Base-by-base conservation (phyloP, 2,113 vertebrate genomes). In the Sebastes fasciatus region DNA sequence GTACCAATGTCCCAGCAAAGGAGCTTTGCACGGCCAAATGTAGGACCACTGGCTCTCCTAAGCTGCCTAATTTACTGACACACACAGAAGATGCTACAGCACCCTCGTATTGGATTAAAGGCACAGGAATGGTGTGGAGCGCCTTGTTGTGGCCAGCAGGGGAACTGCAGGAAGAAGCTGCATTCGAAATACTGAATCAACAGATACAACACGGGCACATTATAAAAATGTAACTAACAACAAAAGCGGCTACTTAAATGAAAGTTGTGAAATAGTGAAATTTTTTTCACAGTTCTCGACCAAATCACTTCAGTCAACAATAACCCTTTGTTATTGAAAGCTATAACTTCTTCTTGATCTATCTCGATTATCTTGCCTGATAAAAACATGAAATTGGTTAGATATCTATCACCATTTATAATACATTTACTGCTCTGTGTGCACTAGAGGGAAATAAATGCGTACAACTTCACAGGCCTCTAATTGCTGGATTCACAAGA, bases 41-140 rank as follows among this genome's bases (percentile, higher is more conserved):
- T 87, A 80, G 80, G 91, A 84, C 87, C 87, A 91, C 85, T 91
- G 89, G 88, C 76, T 91, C 88, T 74, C 57, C 82, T 93, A 94
- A 95, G 51, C 90, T 87, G 85, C 78, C 91, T 94, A 89, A 93
- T 95, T 94, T 93, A 85, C 84, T 90, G 83, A 45, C 52, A 89
- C 73, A 84, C 75, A 86, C 80, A 88, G 83, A 90, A 19, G 70
- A 81, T 66, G 83, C 82, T 76, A n/a, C 87, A 72, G 61, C 70
- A 34, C 65, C 75, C 68, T 77, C 54, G 48, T 48, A 68, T 21
- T 73, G 85, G 79, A 88, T 86, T 84, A 82, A 67, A 80, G 54
- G 57, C 68, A 6, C n/a, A 81, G 40, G 26, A 58, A 80, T 73
- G 87, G 87, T 81, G 57, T 72, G 66, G 58, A 88, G 89, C 26